A percentile compares a stretch with the other conserved stretches of the same genome.
Evolutionary conservation across 2,888 invertebrate species (phyloP).

Genomic region (Chloroclysta siterata): DNA sequence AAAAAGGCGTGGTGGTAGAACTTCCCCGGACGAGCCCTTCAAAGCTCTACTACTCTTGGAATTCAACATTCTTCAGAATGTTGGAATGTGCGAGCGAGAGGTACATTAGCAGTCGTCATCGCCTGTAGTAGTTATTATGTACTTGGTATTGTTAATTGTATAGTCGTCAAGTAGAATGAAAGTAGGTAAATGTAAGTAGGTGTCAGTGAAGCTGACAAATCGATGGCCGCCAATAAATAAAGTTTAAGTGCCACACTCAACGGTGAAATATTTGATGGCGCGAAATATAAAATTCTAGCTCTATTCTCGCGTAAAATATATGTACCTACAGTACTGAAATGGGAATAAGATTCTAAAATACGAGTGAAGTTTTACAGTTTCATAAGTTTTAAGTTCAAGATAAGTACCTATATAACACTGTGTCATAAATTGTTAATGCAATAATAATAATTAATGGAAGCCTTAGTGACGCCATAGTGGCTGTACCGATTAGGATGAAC

Average conservation of each 20-base stretch:
- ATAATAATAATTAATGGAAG: too few species aligned
- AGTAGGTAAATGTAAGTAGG: background rate
- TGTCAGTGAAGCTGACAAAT: constrained; percentile 13
- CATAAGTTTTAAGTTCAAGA: background rate
- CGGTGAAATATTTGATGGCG: constrained; percentile 28
- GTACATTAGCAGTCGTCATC: too few species aligned
- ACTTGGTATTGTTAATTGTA: background rate
- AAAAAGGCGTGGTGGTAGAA: too few species aligned
- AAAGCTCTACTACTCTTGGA: too few species aligned
- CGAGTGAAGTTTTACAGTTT: constrained; percentile 2
- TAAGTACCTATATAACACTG: background rate
- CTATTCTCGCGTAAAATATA: constrained; percentile 21
- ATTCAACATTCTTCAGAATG: too few species aligned
- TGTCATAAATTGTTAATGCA: too few species aligned
- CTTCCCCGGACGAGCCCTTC: too few species aligned
- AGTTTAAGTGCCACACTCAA: constrained; percentile 19
- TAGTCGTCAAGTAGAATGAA: background rate
- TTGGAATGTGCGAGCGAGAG: too few species aligned
- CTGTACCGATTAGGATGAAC: too few species aligned
- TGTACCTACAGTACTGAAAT: constrained; percentile 10
- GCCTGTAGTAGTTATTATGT: too few species aligned
- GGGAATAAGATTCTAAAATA: constrained; percentile 9
- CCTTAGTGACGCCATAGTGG: too few species aligned
- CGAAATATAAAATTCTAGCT: constrained; percentile 15
- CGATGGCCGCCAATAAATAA: constrained; percentile 15